Base-by-base conservation (phyloP, 2,113 vertebrate genomes). In the Marmota flaviventris region DNA sequence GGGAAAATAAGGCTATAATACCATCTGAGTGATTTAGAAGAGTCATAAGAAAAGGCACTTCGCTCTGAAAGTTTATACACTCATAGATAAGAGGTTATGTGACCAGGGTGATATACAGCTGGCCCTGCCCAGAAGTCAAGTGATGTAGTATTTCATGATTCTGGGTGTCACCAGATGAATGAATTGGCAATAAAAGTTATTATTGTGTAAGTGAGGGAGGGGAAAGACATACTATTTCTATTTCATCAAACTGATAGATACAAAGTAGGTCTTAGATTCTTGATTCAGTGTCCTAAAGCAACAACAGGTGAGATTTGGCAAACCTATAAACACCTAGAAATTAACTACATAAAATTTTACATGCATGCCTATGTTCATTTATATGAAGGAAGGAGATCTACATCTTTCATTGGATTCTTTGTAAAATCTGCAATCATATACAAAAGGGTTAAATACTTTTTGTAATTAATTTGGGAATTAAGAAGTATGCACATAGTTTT, bases 1-100 rank as follows among this genome's bases (percentile, higher is more conserved):
- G 53, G 78, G 65, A n/a, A 92, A 95, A 90, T 39, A 70, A 29
- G 17, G 20, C 63, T 75, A n/a, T 95, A 79, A 94, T 53, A 78
- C 5, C 42, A 72, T 82, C 73, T 63, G 58, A 92, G 48, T 96
- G 91, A 97, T 96, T 92, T 95, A 97, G 8, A 85, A 45, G 65
- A 84, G 17, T 11, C 39, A 63, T 95, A 93, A 87, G 45, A 18
- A 73, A 93, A 96, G 85, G 63, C 20, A 92, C 16, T 51, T 32
- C 8, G 89, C n/a, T 65, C 16, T 27, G 48, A 69, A 95, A 94
- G 42, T 85, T 78, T 91, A 89, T 67, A 65, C 1, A 82, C 27
- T 95, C 42, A 34, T 20, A 95, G 84, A 67, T 67, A 93, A 75
- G 14, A 12, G 73, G 5, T 42, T 86, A 39, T 18, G 25, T 78